Evolutionary conservation across 2,888 invertebrate genomes (phyloP).

Genomic region (Leistus spinibarbis): DNA sequence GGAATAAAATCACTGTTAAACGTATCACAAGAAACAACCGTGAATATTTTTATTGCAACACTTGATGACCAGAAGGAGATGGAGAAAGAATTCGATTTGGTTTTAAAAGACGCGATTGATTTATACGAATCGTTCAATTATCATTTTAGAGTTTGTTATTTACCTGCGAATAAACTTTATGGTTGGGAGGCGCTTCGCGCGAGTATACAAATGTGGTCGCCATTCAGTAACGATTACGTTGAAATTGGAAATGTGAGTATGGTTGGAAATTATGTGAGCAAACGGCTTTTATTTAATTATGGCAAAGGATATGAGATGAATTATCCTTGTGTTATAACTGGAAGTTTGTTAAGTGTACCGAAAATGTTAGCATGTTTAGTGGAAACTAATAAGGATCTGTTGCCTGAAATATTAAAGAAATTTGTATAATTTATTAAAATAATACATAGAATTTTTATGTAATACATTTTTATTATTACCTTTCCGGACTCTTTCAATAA

Average conservation of each 20-base stretch:
- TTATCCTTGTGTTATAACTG: conserved; percentile 74
- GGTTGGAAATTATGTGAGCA: conserved; percentile 76
- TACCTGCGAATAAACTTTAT: conserved; percentile 66
- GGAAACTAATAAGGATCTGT: conserved; percentile 57
- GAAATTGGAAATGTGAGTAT: conserved; percentile 77
- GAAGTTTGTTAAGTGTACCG: conserved; percentile 75
- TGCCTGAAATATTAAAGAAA: conserved; percentile 42
- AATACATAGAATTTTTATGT: too few species aligned
- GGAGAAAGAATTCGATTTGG: conserved; percentile 62
- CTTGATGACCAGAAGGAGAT: conserved; percentile 58
- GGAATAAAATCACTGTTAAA: conserved; percentile 65
- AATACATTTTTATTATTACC: background rate
- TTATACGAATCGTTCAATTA: conserved; percentile 70
- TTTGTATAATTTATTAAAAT: conserved; percentile 11
- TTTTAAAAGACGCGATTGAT: conserved; percentile 60
- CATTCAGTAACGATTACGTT: conserved; percentile 65
- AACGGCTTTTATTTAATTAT: conserved; percentile 75
- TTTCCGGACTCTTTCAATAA: background rate
- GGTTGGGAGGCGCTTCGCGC: conserved; percentile 71
- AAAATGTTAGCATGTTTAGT: conserved; percentile 74
- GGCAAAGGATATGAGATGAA: conserved; percentile 62
- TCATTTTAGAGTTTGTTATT: conserved; percentile 69
- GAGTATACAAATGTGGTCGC: conserved; percentile 77
- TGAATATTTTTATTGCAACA: conserved; percentile 69
- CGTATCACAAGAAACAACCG: conserved; percentile 71